phyloP scores from a whole-genome alignment of 1,140 invertebrate species.

The Neodiprion virginianus region DNA sequence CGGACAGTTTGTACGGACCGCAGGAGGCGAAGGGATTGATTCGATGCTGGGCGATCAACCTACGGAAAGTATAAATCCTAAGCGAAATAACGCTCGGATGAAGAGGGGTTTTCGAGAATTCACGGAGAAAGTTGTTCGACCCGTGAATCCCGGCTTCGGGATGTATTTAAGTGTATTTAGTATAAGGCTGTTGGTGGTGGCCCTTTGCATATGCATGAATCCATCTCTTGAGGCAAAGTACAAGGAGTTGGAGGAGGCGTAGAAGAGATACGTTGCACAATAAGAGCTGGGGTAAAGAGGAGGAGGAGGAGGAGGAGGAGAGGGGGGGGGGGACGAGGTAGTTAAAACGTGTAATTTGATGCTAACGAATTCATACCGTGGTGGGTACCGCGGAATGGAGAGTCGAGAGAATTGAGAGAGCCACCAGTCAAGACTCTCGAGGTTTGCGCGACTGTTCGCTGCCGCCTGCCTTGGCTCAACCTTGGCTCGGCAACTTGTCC shows the following conservation, averaged over 20 bases:
- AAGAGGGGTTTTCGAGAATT: neutral
- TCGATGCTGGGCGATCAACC: no score
- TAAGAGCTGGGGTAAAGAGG: neutral
- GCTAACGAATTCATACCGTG: neutral
- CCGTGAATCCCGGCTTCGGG: neutral
- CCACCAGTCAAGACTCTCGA: neutral
- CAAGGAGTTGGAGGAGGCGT: no score
- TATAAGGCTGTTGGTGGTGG: neutral
- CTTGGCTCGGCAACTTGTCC: neutral
- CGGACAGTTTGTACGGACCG: no score
- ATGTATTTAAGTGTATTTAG: neutral
- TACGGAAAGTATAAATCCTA: no score
- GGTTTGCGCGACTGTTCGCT: slow-evolving; percentile 1
- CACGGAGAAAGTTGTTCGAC: no score
- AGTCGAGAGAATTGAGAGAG: neutral
- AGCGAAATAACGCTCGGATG: no score
- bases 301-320: neutral
- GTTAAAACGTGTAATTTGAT: slow-evolving; percentile 6
- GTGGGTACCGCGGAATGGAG: neutral
- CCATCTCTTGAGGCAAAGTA: neutral
- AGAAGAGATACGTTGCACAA: neutral
- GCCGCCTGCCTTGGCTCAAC: neutral
- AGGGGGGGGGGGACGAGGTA: neutral
- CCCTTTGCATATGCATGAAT: slow-evolving; percentile 5
- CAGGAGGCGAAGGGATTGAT: no score